Conservation (phyloP, 2,888 invertebrate species). For the Anagyrus pseudococci region DNA sequence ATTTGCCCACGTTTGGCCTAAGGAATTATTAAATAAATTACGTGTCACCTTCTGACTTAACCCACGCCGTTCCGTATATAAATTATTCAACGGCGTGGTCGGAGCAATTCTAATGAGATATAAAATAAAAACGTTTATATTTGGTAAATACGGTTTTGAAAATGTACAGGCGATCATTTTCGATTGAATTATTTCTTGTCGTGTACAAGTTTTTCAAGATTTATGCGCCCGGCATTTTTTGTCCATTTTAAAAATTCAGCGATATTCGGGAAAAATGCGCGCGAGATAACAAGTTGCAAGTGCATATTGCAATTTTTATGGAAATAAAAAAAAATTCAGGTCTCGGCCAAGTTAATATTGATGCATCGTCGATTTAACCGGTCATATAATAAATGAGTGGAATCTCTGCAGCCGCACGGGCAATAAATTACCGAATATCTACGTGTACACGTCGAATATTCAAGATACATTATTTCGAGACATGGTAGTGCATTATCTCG, state of each 20-base stretch:
- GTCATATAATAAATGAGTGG: constrained; percentile 13
- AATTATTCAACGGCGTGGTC: too few species aligned
- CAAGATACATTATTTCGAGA: constrained; percentile 29
- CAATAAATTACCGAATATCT: constrained; percentile 17
- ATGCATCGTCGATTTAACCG: constrained; percentile 8
- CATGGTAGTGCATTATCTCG: constrained; percentile 21
- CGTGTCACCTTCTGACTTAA: too few species aligned
- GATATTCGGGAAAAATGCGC: not conserved
- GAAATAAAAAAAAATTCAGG: not conserved
- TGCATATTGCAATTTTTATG: not conserved
- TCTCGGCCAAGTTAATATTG: constrained; percentile 14
- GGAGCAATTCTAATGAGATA: too few species aligned
- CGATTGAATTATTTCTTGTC: not conserved
- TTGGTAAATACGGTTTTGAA: too few species aligned
- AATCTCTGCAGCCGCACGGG: constrained; percentile 5
- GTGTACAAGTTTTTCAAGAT: too few species aligned
- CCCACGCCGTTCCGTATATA: too few species aligned
- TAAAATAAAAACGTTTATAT: too few species aligned
- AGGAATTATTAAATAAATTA: too few species aligned
- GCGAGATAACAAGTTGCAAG: not conserved
- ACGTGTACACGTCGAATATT: constrained; percentile 7
- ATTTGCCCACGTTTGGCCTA: too few species aligned
- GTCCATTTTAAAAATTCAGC: not conserved
- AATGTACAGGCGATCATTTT: not conserved
- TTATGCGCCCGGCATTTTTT: not conserved